Evolutionary conservation across 2,797 vertebrate genomes (phyloP).

Genomic region (Acrocephalus scirpaceus): DNA sequence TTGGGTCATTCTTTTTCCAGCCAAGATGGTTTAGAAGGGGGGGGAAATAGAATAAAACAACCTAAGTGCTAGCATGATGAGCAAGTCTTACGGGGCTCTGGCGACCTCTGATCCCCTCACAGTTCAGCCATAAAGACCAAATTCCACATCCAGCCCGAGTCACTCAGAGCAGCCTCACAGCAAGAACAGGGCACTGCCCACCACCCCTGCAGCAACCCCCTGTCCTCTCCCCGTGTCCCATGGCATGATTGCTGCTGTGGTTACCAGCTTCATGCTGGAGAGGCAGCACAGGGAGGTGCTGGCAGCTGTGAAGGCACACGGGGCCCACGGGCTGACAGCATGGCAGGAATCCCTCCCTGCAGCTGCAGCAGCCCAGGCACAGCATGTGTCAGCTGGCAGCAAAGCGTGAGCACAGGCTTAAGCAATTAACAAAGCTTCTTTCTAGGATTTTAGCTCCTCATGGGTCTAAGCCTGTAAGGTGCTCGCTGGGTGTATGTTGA

Average conservation of each 20-base stretch:
- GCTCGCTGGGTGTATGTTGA: fast-evolving
- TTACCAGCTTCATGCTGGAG: background rate
- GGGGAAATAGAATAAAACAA: background rate
- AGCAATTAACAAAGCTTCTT: slow-evolving; percentile 20
- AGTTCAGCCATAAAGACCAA: background rate
- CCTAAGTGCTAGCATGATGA: background rate
- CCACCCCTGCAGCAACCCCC: background rate
- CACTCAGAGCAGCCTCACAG: background rate
- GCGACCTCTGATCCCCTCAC: fast-evolving
- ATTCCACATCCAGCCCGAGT: background rate
- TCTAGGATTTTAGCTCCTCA: background rate
- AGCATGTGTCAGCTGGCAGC: background rate
- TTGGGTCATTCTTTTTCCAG: background rate
- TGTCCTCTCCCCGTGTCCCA: background rate
- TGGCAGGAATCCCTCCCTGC: fast-evolving
- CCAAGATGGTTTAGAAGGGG: background rate
- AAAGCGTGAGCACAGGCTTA: background rate
- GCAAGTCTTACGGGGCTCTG: background rate
- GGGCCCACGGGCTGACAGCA: background rate
- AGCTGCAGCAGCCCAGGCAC: background rate
- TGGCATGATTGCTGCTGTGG: background rate
- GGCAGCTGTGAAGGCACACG: background rate
- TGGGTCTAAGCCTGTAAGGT: background rate
- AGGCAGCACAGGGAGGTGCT: fast-evolving
- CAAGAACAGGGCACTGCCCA: background rate